Percentiles rank a stretch among this genome's conserved stretches.
phyloP scores from a whole-genome alignment of 2,888 invertebrate genomes.

The Chaetogeoica ovagalla region DNA sequence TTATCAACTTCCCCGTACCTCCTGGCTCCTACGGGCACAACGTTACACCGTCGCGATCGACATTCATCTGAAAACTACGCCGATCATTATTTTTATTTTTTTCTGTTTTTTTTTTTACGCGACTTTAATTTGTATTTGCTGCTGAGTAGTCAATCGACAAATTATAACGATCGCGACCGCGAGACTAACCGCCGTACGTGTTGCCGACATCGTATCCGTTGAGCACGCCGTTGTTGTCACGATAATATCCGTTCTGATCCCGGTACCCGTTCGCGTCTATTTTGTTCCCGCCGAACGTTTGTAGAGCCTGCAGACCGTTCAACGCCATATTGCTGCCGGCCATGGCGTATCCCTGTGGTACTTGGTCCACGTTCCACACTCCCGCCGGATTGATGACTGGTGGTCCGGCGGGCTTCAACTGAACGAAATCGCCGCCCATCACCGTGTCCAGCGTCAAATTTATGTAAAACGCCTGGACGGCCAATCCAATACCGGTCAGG shows the following conservation, averaged over 20 bases:
- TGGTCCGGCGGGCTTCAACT: conserved; percentile 54
- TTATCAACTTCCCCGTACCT: too few relatives aligned
- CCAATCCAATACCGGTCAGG: conserved; percentile 55
- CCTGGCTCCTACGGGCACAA: too few relatives aligned
- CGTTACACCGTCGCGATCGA: too few relatives aligned
- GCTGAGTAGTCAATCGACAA: too few relatives aligned
- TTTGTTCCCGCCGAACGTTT: conserved; percentile 54
- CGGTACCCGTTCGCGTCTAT: conserved; percentile 55
- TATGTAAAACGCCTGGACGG: conserved; percentile 56
- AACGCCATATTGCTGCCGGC: conserved; percentile 51
- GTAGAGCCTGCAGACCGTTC: conserved; percentile 50
- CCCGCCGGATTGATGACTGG: conserved; percentile 55
- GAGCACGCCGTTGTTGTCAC: conserved; percentile 55
- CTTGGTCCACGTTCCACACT: conserved; percentile 54
- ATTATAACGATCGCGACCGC: too few relatives aligned
- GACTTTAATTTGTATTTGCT: too few relatives aligned
- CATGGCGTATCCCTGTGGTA: conserved; percentile 27
- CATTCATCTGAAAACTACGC: too few relatives aligned
- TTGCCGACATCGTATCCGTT: conserved; percentile 57
- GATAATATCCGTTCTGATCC: conserved; percentile 56
- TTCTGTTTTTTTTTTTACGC: too few relatives aligned
- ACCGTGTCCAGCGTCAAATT: conserved; percentile 55
- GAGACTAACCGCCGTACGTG: conserved; percentile 56
- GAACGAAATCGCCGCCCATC: conserved; percentile 55
- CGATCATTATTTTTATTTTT: too few relatives aligned